Conservation (phyloP, 2,888 invertebrate genomes). For the Dioctria linearis region DNA sequence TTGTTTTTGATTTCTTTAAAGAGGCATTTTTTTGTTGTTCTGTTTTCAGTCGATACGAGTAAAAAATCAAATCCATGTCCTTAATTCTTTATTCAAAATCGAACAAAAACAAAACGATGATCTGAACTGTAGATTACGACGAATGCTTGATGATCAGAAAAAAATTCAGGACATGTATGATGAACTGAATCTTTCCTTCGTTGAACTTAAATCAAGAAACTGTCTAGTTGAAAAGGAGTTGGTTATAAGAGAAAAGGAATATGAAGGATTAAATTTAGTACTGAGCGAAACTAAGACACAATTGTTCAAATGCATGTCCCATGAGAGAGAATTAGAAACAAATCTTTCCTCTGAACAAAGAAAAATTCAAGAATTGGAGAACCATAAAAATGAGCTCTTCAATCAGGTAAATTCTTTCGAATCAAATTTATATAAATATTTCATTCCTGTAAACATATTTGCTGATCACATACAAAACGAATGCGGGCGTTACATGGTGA, state of each 20-base stretch:
- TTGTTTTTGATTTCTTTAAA: neutral
- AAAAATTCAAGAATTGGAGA: conserved; percentile 61
- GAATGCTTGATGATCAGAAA: conserved; percentile 61
- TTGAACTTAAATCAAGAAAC: conserved; percentile 62
- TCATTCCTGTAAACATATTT: neutral
- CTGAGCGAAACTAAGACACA: conserved; percentile 62
- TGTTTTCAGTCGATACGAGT: conserved; percentile 62
- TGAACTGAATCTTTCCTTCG: conserved; percentile 61
- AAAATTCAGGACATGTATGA: conserved; percentile 62
- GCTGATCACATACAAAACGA: neutral
- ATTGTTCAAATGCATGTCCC: conserved; percentile 61
- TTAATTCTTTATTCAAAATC: conserved; percentile 64
- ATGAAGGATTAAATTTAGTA: conserved; percentile 60
- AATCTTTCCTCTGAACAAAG: conserved; percentile 62
- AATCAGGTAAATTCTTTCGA: conserved; percentile 60
- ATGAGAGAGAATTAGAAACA: conserved; percentile 62
- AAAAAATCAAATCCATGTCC: conserved; percentile 65
- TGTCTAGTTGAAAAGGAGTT: conserved; percentile 61
- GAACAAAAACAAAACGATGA: conserved; percentile 66
- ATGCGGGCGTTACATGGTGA: neutral
- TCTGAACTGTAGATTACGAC: conserved; percentile 63
- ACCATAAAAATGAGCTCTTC: conserved; percentile 62
- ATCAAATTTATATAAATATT: neutral
- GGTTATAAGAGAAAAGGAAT: conserved; percentile 62
- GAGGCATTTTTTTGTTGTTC: neutral